Evolutionary conservation across 2,888 invertebrate genomes (phyloP), one percentile per base, ranked within the genome.

Genomic region (Bhutanitis thaidina): DNA sequence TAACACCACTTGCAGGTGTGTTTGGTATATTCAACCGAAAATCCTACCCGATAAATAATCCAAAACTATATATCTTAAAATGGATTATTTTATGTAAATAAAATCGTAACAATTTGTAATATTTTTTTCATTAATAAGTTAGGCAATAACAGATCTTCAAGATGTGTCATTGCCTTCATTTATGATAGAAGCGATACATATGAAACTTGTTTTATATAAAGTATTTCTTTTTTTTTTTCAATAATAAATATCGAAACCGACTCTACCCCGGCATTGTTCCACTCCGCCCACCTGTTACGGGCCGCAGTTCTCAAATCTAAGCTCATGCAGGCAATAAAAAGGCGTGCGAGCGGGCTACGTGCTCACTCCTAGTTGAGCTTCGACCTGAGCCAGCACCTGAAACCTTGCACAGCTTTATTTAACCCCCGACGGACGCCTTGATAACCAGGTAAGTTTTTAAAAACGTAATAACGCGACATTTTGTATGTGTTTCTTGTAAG

Each of bases 271-370:
- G 5, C 27, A 29, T 43, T 55, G 54, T 34, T n/a, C 46, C 36
- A 47, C 61, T 29, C 67, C 71, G 60, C 69, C 71, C 67, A 69
- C 69, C 67, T 71, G 71, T 69, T 64, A 62, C 56, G 52, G 55
- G 46, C 37, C 46, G 53, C 50, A 51, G 47, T 53, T 52, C 44
- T 53, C 45, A 53, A 56, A 49, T 53, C 54, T 37, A 46, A 52
- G 51, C 51, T 49, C 56, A 51, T 53, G 60, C 58, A 49, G 36
- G 53, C 54, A 51, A 63, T 61, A 61, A 59, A 62, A 61, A 56
- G 50, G 36, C 35, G 37, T 40, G 59, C 53, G 51, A 36, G 10
- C 35, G 8, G 40, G 38, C 49, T 45, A 40, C 47, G 39, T 38
- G 29, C 49, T 55, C 61, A 61, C 54, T 59, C 48, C 44, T 14